Evolutionary conservation across 2,888 invertebrate species (phyloP).

Genomic region (Nysson spinosus): DNA sequence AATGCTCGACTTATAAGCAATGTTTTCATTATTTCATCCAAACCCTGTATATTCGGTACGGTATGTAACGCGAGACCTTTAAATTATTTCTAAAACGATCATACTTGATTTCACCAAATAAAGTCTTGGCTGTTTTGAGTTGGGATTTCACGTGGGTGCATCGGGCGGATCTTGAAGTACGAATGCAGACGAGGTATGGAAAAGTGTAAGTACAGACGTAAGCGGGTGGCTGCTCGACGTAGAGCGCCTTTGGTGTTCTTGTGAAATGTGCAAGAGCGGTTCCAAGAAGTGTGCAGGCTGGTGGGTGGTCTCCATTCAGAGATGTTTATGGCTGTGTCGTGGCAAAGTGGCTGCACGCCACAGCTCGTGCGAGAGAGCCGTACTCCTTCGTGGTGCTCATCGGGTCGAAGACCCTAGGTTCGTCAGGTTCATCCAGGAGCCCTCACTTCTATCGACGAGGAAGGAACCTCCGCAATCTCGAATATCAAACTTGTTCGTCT

Average conservation of each 20-base stretch:
- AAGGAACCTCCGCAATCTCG: constrained; percentile 21
- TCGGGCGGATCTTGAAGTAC: no score
- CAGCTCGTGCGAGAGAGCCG: constrained; percentile 43
- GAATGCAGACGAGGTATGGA: constrained; percentile 28
- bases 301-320: constrained; percentile 73
- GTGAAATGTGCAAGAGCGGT: constrained; percentile 55
- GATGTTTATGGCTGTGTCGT: constrained; percentile 72
- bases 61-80: no score
- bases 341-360: constrained; percentile 67
- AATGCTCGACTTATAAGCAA: no score
- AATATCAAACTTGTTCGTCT: no score
- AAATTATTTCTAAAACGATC: no score
- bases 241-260: constrained; percentile 49
- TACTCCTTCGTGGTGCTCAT: constrained; percentile 47
- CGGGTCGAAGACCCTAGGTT: constrained; percentile 64
- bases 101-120: no score
- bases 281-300: constrained; percentile 61
- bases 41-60: no score
- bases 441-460: constrained; percentile 26
- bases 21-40: no score
- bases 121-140: no score
- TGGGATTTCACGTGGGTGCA: no score
- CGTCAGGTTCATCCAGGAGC: constrained; percentile 52
- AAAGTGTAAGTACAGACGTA: constrained; percentile 41
- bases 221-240: constrained; percentile 8